phyloP scores from a whole-genome alignment of 2,113 vertebrate genomes.

The Tychaedon coryphoeus region DNA sequence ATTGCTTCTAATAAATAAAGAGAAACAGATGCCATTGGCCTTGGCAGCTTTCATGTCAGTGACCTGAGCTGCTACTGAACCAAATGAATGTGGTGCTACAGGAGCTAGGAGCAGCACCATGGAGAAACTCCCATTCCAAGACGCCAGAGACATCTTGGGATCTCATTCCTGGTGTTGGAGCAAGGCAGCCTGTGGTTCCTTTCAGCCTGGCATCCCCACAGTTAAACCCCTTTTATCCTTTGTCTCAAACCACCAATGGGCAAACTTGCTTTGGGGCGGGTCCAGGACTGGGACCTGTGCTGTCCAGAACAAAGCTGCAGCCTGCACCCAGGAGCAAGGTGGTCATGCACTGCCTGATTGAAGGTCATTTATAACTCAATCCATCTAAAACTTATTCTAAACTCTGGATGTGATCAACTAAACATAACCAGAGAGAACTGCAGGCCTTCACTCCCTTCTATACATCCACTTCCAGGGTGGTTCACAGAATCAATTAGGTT shows the following conservation, averaged over 20 bases:
- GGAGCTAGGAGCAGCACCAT: background rate
- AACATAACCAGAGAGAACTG: background rate
- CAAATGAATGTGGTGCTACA: background rate
- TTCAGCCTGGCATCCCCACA: background rate
- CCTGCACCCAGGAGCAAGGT: background rate
- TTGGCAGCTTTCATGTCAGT: background rate
- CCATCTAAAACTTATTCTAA: background rate
- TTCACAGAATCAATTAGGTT: background rate
- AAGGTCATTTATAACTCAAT: background rate
- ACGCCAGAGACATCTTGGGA: background rate
- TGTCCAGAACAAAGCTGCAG: background rate
- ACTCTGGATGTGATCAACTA: background rate
- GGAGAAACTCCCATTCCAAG: background rate
- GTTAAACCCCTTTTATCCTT: background rate
- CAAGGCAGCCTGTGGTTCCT: rapidly evolving
- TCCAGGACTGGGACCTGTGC: rapidly evolving
- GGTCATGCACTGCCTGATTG: rapidly evolving
- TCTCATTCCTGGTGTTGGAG: rapidly evolving
- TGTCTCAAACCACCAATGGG: background rate
- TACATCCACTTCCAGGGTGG: rapidly evolving
- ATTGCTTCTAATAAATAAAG: slow-evolving; percentile 6
- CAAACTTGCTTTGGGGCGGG: background rate
- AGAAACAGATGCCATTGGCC: background rate
- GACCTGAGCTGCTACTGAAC: background rate
- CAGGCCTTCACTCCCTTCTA: background rate